Evolutionary conservation across 2,113 vertebrate species (phyloP), one percentile per base, ranked within the genome.

Genomic region (Otus sunia): DNA sequence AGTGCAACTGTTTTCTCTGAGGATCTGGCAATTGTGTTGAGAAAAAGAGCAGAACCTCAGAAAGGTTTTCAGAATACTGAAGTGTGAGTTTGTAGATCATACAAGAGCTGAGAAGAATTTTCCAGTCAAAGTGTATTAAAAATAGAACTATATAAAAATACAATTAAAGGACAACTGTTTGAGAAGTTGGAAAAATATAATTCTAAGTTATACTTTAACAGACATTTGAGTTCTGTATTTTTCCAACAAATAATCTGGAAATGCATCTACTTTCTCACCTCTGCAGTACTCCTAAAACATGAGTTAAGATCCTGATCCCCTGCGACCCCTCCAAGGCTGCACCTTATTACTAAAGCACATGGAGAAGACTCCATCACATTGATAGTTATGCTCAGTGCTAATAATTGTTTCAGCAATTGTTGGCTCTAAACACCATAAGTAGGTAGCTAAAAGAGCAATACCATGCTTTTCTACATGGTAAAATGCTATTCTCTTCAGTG

Each of bases 251-350:
- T 37, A 60, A 26, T 71, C 34, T 93, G 45, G 53, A 86, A 86
- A 60, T 45, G 11, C 8, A 55, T 45, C 20, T 88, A 19, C 18
- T 74, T 86, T 71, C 14, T 83, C 22, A 77, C 22, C 17, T 81
- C 37, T 66, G 32, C 25, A 49, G 12, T 81, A 77, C 22, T 69
- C 50, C 8, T 43, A n/a, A 76, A 79, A 26, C 4, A 15, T 20
- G 2, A 67, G 8, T 77, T 63, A 49, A 32, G 10, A n/a, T 60
- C 15, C 25, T 23, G 10, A 71, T 62, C 86, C 8, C 22, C 32
- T 10, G 29, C 15, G 2, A 21, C 4, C 3, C 15, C 10, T 1
- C 4, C 27, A 52, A 29, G 14, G 53, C 63, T 9, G 1, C 34
- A 67, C 34, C 7, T 67, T 50, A 21, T 23, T 82, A 36, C 36